Evolutionary conservation across 2,888 invertebrate species (phyloP).

Genomic region (Drosophila imparisetae): DNA sequence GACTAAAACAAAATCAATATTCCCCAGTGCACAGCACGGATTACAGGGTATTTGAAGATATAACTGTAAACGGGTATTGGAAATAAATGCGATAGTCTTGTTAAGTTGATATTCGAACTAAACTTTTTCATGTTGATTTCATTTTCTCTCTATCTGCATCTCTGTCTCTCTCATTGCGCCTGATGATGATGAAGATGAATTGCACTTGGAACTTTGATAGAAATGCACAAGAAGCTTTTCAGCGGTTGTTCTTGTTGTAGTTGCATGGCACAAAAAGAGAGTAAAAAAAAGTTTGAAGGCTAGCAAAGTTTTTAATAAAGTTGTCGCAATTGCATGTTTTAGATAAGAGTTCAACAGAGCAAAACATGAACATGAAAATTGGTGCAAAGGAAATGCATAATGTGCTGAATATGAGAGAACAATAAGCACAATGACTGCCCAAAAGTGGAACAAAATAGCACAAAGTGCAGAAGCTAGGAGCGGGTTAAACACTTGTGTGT

Average conservation of each 20-base stretch:
- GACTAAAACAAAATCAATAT: not conserved
- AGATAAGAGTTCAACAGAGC: conserved; percentile 33
- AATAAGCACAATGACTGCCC: conserved; percentile 25
- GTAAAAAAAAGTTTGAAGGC: conserved; percentile 28
- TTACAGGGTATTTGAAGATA: conserved; percentile 30
- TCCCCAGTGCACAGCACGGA: not conserved
- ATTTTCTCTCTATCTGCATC: conserved; percentile 24
- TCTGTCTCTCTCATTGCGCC: conserved; percentile 12
- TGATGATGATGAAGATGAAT: conserved; percentile 74
- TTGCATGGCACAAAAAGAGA: conserved; percentile 1
- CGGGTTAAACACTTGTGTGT: conserved; percentile 47
- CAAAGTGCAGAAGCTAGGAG: conserved; percentile 55
- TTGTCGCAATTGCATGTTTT: conserved; percentile 65
- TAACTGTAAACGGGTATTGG: conserved; percentile 42
- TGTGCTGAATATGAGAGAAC: conserved; percentile 19
- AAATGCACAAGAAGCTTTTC: conserved; percentile 59
- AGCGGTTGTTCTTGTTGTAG: conserved; percentile 17
- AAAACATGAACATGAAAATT: conserved; percentile 8
- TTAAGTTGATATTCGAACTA: conserved; percentile 49
- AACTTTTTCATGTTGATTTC: conserved; percentile 55
- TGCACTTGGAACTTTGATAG: conserved; percentile 74
- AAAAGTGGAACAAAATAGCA: conserved; percentile 51
- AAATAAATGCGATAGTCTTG: conserved; percentile 63
- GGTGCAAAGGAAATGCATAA: conserved; percentile 35
- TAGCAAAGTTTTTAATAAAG: conserved; percentile 61